Percentiles rank a stretch among this genome's conserved stretches.
Evolutionary conservation across 92 coral and sea anemone genomes (phyloP).

Genomic region (Montipora capitata): DNA sequence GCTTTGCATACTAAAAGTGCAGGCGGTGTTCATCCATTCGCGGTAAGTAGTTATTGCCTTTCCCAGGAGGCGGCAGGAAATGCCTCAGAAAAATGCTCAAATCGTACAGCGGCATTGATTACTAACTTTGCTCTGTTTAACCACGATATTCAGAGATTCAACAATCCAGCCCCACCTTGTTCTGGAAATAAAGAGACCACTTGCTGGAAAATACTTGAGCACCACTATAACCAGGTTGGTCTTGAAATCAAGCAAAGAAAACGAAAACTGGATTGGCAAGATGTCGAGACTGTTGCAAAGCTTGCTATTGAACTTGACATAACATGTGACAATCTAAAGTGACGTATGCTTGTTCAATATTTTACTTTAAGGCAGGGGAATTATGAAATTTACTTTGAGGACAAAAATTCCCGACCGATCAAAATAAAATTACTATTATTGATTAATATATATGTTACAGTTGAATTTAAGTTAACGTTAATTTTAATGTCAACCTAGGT

Average conservation of each 20-base stretch:
- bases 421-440: no score
- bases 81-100: background rate
- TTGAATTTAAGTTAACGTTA: no score
- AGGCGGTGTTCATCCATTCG: background rate
- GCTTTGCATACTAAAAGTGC: background rate
- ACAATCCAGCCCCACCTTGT: background rate
- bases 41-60: constrained; percentile 7
- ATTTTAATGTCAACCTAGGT: no score
- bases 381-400: no score
- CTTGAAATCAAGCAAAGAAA: no score
- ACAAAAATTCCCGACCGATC: no score
- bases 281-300: constrained; percentile 35
- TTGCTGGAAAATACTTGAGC: constrained; percentile 30
- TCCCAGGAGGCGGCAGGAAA: background rate
- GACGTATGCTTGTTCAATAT: no score
- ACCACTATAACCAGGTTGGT: constrained; percentile 10
- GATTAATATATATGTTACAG: no score
- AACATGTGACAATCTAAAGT: no score
- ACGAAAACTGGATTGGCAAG: constrained; percentile 24
- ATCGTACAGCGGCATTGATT: background rate
- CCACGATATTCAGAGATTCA: no score
- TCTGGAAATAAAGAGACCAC: background rate
- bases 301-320: background rate
- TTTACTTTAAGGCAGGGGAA: no score
- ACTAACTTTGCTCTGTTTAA: no score